A percentile compares a stretch with the other conserved stretches of the same genome.
Conservation (phyloP, 2,113 vertebrate species). For the Oncorhynchus masou region DNA sequence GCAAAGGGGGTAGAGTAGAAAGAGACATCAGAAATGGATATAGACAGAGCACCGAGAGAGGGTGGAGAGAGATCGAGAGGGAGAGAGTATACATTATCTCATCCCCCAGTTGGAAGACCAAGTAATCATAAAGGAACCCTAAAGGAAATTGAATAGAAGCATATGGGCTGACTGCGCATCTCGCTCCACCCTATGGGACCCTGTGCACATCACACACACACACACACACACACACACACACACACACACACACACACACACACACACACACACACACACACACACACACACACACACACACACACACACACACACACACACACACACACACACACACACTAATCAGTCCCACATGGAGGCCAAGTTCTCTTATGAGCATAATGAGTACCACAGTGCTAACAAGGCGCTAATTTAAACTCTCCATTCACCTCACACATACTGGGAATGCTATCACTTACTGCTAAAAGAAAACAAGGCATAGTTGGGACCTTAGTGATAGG, state of each 20-base stretch:
- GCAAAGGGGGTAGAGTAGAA: no score
- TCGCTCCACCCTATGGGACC: neutral
- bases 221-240: constrained; percentile 3
- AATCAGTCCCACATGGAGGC: constrained; percentile 31
- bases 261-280: constrained; percentile 18
- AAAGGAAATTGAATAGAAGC: neutral
- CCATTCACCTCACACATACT: constrained; percentile 18
- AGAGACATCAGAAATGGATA: no score
- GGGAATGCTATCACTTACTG: constrained; percentile 23
- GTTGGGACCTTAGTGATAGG: constrained; percentile 20
- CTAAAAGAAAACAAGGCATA: constrained; percentile 28
- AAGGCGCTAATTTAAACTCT: constrained; percentile 6
- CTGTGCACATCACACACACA: constrained; percentile 1
- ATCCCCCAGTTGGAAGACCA: no score
- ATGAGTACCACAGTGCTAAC: constrained; percentile 45
- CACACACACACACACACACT: constrained; percentile 6
- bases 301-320: constrained; percentile 4
- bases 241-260: neutral
- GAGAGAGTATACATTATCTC: no score
- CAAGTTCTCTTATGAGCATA: constrained; percentile 23
- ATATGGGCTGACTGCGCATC: neutral
- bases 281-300: neutral
- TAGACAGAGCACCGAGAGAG: no score
- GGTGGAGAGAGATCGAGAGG: no score
- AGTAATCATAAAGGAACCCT: neutral